Percentiles rank a stretch among this genome's conserved stretches.
Conservation (phyloP, 2,113 vertebrate genomes). For the Chamaetylas fuelleborni region DNA sequence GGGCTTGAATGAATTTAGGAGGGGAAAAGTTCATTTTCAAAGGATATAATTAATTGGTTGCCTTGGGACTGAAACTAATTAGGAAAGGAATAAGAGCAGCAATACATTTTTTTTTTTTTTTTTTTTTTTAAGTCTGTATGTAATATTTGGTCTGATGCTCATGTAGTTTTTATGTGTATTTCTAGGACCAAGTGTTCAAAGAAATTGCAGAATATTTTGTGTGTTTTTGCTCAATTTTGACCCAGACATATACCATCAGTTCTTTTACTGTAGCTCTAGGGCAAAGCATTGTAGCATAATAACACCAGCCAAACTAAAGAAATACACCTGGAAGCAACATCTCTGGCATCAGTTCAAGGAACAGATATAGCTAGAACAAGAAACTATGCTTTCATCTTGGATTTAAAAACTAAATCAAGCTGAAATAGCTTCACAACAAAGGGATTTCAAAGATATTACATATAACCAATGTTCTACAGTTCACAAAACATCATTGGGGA, state of each 20-base stretch:
- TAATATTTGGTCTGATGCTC: not conserved
- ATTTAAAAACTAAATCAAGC: constrained; percentile 16
- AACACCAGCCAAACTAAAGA: constrained; percentile 19
- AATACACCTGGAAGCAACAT: not conserved
- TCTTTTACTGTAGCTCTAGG: not conserved
- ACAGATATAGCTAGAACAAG: not conserved
- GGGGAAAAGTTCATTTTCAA: constrained; percentile 26
- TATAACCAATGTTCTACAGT: not conserved
- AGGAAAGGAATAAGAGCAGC: not conserved
- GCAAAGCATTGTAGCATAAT: not conserved
- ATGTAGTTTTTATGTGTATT: not conserved
- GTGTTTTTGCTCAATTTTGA: not conserved
- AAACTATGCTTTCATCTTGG: not conserved
- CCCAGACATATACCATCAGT: not conserved
- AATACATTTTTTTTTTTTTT: not conserved
- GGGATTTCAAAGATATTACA: not conserved
- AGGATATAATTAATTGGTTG: constrained; percentile 11
- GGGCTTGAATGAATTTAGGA: not conserved
- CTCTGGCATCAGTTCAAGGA: not conserved
- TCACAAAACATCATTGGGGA: not conserved
- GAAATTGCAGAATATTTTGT: not conserved
- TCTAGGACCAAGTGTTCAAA: not conserved
- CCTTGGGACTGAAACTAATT: constrained; percentile 26
- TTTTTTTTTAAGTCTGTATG: not conserved
- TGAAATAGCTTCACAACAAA: not conserved